These are phyloP conservation scores for Agrochola lychnidis DNA, from an alignment of 2,888 invertebrate species.

Conservation along the genomic window DNA sequence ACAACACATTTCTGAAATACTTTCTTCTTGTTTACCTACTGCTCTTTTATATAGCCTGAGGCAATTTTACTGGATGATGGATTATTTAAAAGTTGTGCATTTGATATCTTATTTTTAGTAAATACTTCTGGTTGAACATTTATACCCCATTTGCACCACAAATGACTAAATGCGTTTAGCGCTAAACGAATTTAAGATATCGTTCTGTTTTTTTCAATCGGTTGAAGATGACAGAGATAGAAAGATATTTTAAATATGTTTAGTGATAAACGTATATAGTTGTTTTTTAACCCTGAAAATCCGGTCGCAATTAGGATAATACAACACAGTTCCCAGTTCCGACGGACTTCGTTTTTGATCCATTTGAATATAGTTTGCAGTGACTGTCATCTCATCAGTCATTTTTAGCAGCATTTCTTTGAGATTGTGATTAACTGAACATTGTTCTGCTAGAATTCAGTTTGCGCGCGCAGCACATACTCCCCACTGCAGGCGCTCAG, in stretches of 20 bases:
- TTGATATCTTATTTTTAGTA: not conserved
- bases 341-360: not conserved
- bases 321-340: not conserved
- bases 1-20: too few relatives aligned
- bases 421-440: not conserved
- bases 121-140: too few relatives aligned
- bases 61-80: not conserved
- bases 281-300: not conserved
- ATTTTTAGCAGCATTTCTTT: not conserved
- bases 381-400: not conserved
- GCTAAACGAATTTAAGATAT: not conserved
- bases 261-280: not conserved
- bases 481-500: conserved; percentile 92
- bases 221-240: not conserved
- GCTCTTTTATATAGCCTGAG: not conserved
- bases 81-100: not conserved
- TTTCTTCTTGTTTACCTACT: too few relatives aligned
- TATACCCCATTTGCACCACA: too few relatives aligned
- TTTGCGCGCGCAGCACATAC: conserved; percentile 85
- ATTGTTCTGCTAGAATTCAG: conserved; percentile 68
- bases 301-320: too few relatives aligned
- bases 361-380: not conserved
- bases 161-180: not conserved
- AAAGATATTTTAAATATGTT: not conserved
- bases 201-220: not conserved